phyloP scores from a whole-genome alignment of 1,140 invertebrate species.

The Samia ricini region DNA sequence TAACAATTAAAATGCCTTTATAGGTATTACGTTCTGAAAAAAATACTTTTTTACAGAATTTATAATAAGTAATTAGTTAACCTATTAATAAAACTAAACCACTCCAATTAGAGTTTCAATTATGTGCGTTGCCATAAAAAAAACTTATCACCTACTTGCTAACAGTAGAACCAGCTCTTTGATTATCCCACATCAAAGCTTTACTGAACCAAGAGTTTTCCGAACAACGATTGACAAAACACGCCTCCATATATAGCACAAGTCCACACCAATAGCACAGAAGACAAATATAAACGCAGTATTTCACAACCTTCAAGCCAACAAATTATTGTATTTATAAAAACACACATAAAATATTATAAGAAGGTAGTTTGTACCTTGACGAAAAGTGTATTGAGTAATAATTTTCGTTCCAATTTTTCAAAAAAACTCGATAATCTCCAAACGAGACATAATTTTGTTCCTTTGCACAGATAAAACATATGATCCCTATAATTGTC shows the following conservation, averaged over 20 bases:
- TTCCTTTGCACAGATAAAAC: constrained; percentile 64
- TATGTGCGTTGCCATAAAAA: too few relatives aligned
- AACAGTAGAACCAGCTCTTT: not conserved
- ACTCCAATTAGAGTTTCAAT: too few relatives aligned
- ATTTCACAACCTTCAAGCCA: constrained; percentile 57
- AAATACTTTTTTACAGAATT: too few relatives aligned
- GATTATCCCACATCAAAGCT: constrained; percentile 21
- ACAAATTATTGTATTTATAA: constrained; percentile 9
- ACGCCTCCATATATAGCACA: constrained; percentile 67
- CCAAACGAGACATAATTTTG: constrained; percentile 65
- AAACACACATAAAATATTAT: not conserved
- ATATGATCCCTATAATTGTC: constrained; percentile 58
- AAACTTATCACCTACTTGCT: not conserved
- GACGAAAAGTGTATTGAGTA: constrained; percentile 53
- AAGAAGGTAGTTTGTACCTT: constrained; percentile 38
- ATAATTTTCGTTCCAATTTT: constrained; percentile 52
- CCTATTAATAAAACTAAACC: too few relatives aligned
- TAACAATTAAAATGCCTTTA: too few relatives aligned
- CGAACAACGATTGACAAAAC: constrained; percentile 63
- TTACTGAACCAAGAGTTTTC: constrained; percentile 67
- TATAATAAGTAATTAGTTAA: too few relatives aligned
- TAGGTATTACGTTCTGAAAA: too few relatives aligned
- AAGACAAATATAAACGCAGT: constrained; percentile 62
- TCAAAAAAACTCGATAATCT: constrained; percentile 64
- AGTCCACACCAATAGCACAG: constrained; percentile 70